These are phyloP conservation scores for Nylanderia fulva DNA, from an alignment of 1,140 invertebrate species.

Conservation along the genomic window DNA sequence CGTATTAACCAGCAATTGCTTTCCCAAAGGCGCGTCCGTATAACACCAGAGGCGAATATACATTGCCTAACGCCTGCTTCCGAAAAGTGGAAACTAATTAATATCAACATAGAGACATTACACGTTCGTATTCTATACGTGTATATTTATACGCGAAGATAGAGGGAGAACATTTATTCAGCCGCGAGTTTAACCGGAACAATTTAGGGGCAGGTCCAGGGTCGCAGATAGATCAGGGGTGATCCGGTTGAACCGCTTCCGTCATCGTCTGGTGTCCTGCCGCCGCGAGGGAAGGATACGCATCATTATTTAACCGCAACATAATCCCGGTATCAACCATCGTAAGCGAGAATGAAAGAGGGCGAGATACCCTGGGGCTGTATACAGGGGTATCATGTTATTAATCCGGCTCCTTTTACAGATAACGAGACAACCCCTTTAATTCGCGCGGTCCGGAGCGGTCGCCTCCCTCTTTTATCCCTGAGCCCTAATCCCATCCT, in stretches of 20 bases:
- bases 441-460: constrained; percentile 53
- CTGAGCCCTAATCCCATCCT: constrained; percentile 68
- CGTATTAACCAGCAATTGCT: constrained; percentile 53
- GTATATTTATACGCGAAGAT: no score
- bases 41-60: constrained; percentile 38
- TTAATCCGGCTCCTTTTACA: constrained; percentile 64
- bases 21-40: constrained; percentile 45
- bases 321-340: constrained; percentile 49
- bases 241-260: constrained; percentile 35
- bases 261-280: constrained; percentile 5
- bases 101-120: constrained; percentile 56
- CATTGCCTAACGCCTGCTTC: constrained; percentile 42
- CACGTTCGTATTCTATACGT: background rate
- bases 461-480: background rate
- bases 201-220: constrained; percentile 19
- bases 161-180: constrained; percentile 22
- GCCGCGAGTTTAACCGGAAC: constrained; percentile 44
- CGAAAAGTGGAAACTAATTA: constrained; percentile 61
- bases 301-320: constrained; percentile 63
- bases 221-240: constrained; percentile 7
- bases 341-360: background rate
- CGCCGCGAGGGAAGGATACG: constrained; percentile 38
- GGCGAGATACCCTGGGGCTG: background rate
- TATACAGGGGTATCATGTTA: constrained; percentile 47
- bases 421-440: constrained; percentile 67